These are phyloP conservation scores for Paramisgurnus dabryanus DNA, from an alignment of 2,113 vertebrate species.

Conservation along the genomic window DNA sequence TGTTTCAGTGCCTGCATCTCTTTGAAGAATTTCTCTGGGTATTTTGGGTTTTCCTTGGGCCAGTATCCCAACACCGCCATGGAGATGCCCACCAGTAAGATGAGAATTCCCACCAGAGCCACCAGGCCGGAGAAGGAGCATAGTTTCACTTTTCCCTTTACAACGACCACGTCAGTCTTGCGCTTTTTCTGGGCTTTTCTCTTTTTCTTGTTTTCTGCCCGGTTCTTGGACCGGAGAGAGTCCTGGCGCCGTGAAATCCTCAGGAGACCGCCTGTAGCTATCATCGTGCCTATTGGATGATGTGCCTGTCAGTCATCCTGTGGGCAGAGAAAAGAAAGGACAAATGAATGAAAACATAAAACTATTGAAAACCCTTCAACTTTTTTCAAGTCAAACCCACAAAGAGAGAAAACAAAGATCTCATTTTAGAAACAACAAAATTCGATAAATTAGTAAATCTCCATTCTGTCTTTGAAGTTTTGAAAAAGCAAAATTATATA, in stretches of 20 bases:
- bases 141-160: slow-evolving; percentile 95
- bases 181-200: slow-evolving; percentile 90
- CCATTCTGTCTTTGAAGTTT: too few relatives aligned
- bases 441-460: too few relatives aligned
- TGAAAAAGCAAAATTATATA: too few relatives aligned
- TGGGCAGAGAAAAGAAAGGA: slow-evolving; percentile 12
- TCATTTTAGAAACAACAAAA: too few relatives aligned
- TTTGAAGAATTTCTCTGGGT: slow-evolving; percentile 67
- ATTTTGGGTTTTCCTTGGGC: slow-evolving; percentile 79
- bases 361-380: neutral
- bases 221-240: slow-evolving; percentile 84
- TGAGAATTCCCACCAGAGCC: slow-evolving; percentile 84
- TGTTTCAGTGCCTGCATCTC: slow-evolving; percentile 52
- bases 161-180: slow-evolving; percentile 95
- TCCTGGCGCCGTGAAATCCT: slow-evolving; percentile 97
- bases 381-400: too few relatives aligned
- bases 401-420: too few relatives aligned
- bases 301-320: slow-evolving; percentile 73
- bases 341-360: neutral
- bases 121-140: slow-evolving; percentile 91
- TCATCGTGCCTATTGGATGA: slow-evolving; percentile 81
- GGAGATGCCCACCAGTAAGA: slow-evolving; percentile 89
- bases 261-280: slow-evolving; percentile 96
- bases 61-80: slow-evolving; percentile 96
- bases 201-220: slow-evolving; percentile 85